Evolutionary conservation across 2,113 vertebrate genomes (phyloP), one percentile per base, ranked within the genome.

Genomic region (Trichechus manatus): DNA sequence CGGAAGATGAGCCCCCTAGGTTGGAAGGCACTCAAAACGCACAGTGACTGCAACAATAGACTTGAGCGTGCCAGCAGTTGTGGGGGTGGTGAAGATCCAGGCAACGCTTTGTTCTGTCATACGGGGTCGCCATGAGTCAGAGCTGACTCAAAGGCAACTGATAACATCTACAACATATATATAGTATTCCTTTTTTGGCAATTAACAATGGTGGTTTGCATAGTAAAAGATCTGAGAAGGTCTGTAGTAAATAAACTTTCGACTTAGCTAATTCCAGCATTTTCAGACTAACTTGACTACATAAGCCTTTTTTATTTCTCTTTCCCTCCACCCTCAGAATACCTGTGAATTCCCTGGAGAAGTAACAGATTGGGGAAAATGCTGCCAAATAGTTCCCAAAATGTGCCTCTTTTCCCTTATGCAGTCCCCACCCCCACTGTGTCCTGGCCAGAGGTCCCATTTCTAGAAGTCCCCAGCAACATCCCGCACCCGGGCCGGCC

Each of bases 381-480:
- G 13, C 42, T 53, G 44, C 53, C 93, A 47, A 25, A 19, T 5
- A 25, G 20, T 56, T 53, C 79, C 77, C 2, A 3, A 5, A 50
- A 23, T 1, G 1, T 8, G 9, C 72, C 50, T 66, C 82, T 53
- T 59, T 27, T 63, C 36, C 68, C 27, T 53, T n/a, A 10, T 31
- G 36, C 29, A 44, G 74, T 3, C 13, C n/a, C 56, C 0, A 0
- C 10, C 20, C 25, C 61, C 27, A 36, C 1, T 6, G 27, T 2
- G 15, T 29, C 44, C 66, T 10, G 8, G 89, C 86, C 42, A 0
- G 0, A 79, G 25, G 22, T 36, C 53, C n/a, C 9, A 0, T 44
- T 59, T 80, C 64, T 27, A 72, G 85, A 89, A 63, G 17, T 25
- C 42, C 9, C 42, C 19, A 8, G 88, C 5, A 39, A 84, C 79